Evolutionary conservation across 2,888 invertebrate genomes (phyloP).

Genomic region (Crepidodera aurea): DNA sequence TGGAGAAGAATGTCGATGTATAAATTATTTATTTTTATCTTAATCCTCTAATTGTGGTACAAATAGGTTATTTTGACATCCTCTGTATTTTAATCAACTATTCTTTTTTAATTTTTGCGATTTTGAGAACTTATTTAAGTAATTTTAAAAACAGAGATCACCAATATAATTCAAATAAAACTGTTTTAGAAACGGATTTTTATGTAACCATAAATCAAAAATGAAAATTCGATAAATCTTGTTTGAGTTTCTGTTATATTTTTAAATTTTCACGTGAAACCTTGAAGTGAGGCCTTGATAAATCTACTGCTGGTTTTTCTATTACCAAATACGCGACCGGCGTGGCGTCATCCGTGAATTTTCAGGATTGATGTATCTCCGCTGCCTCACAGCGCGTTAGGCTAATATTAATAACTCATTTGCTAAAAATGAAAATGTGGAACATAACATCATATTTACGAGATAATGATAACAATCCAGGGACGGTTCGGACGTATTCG

Average conservation of each 20-base stretch:
- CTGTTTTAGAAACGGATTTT: no score
- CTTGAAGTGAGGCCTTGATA: not conserved
- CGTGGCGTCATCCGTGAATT: not conserved
- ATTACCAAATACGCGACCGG: not conserved
- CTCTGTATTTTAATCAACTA: no score
- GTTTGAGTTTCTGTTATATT: not conserved
- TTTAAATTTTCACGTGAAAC: not conserved
- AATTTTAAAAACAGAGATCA: no score
- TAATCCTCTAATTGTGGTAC: no score
- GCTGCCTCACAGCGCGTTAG: not conserved
- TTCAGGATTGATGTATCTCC: constrained; percentile 16
- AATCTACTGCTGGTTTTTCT: not conserved
- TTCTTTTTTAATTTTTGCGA: no score
- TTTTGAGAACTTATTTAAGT: no score
- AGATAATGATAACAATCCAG: constrained; percentile 17
- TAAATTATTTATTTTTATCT: no score
- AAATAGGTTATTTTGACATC: no score
- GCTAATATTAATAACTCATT: constrained; percentile 26
- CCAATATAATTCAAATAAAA: no score
- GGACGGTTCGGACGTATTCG: constrained; percentile 5
- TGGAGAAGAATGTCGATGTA: no score
- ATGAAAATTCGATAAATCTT: not conserved
- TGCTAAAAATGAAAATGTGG: constrained; percentile 26
- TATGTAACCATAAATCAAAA: no score
- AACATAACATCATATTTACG: constrained; percentile 14